phyloP scores from a whole-genome alignment of 2,113 vertebrate genomes.

The Phyllostomus hastatus region DNA sequence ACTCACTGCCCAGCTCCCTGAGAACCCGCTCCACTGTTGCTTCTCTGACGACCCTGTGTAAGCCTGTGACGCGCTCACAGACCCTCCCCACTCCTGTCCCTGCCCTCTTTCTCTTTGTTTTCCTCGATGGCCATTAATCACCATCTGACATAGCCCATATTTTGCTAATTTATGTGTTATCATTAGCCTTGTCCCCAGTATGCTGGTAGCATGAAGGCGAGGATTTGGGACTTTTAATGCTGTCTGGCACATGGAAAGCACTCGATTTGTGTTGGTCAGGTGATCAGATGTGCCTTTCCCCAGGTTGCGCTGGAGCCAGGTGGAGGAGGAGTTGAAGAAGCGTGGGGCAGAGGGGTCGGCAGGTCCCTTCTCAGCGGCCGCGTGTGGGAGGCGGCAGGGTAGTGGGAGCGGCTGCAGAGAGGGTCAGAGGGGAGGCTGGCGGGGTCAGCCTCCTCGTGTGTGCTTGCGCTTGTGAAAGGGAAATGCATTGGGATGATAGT shows the following conservation, averaged over 20 bases:
- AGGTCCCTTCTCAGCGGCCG: not conserved
- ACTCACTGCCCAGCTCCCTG: not conserved
- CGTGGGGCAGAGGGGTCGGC: not conserved
- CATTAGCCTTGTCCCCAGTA: not conserved
- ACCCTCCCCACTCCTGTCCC: not conserved
- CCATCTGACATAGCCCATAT: not conserved
- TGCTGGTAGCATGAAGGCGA: not conserved
- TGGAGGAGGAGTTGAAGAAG: not conserved
- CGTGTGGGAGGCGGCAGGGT: not conserved
- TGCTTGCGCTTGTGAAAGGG: not conserved
- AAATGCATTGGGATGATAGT: not conserved
- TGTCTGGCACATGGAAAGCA: not conserved
- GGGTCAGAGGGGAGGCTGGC: not conserved
- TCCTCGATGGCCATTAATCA: not conserved
- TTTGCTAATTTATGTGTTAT: slow-evolving; percentile 9
- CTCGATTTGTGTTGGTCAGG: not conserved
- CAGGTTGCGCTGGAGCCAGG: not conserved
- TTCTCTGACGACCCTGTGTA: not conserved
- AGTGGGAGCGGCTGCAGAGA: not conserved
- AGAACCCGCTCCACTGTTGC: not conserved
- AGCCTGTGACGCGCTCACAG: not conserved
- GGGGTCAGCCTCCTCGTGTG: not conserved
- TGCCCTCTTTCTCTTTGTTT: too few relatives aligned
- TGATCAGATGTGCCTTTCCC: not conserved
- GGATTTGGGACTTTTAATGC: not conserved